A percentile compares a stretch with the other conserved stretches of the same genome.
phyloP scores from a whole-genome alignment of 2,797 vertebrate species.

The Balearica regulorum region DNA sequence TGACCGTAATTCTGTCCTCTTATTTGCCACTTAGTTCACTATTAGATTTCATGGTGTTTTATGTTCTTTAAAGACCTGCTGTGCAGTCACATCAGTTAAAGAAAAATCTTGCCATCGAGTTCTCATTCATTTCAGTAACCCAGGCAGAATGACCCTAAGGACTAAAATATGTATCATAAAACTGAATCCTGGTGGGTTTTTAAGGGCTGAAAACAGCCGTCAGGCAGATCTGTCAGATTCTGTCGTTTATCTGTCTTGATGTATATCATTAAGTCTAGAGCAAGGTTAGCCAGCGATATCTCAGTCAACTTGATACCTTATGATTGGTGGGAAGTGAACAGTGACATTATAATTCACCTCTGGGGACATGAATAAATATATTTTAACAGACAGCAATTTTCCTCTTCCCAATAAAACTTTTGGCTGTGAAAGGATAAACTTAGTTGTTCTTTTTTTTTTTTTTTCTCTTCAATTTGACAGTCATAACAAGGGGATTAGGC shows the following conservation, averaged over 20 bases:
- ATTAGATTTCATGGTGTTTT: constrained; percentile 10
- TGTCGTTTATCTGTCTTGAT: constrained; percentile 49
- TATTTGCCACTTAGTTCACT: constrained; percentile 27
- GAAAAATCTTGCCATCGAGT: neutral
- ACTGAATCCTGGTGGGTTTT: constrained; percentile 18
- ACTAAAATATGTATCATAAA: constrained; percentile 23
- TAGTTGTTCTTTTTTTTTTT: neutral
- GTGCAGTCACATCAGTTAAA: constrained; percentile 23
- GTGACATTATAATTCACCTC: constrained; percentile 63
- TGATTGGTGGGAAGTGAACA: constrained; percentile 60
- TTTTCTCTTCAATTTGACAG: neutral
- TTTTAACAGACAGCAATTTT: neutral
- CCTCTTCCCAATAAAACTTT: neutral
- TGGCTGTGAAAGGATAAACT: neutral
- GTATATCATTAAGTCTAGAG: constrained; percentile 52
- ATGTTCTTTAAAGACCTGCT: constrained; percentile 31
- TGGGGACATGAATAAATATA: constrained; percentile 1
- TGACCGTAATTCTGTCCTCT: neutral
- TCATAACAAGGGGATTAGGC: constrained; percentile 1
- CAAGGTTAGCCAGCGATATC: constrained; percentile 56
- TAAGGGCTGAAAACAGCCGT: constrained; percentile 10
- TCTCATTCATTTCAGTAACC: constrained; percentile 18
- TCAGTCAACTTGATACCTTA: constrained; percentile 51
- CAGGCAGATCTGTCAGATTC: constrained; percentile 23
- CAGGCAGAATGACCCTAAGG: neutral